Percentiles rank a stretch among this genome's conserved stretches.
These are phyloP conservation scores for Syrmaticus mikado DNA, from an alignment of 2,113 vertebrate species.

Conservation along the genomic window DNA sequence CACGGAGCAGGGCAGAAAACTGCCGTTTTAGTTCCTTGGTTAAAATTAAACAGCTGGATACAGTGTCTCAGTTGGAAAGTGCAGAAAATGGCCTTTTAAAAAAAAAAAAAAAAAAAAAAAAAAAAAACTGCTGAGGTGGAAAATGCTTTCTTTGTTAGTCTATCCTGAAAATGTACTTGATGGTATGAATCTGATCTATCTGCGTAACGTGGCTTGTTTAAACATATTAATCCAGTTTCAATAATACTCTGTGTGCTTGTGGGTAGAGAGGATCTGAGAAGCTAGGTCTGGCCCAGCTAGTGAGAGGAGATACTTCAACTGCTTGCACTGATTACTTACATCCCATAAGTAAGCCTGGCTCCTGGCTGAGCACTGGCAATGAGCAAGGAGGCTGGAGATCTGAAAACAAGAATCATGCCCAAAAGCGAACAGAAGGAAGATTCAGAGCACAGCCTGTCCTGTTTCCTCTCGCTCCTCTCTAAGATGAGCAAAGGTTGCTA, in stretches of 20 bases:
- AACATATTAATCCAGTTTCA: background rate
- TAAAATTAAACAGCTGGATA: background rate
- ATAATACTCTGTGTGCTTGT: background rate
- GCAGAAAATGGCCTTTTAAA: background rate
- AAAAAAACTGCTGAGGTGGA: background rate
- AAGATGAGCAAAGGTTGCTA: slow-evolving; percentile 30
- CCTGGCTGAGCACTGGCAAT: background rate
- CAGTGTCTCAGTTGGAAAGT: background rate
- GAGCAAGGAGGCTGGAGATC: background rate
- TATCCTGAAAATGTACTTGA: background rate
- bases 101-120: too few species aligned
- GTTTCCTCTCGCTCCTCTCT: background rate
- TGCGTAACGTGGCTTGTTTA: background rate
- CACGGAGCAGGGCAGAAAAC: background rate
- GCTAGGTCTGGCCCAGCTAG: background rate
- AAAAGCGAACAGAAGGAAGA: background rate
- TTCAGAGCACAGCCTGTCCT: background rate
- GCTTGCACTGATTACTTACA: background rate
- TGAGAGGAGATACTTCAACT: background rate
- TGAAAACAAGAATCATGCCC: background rate
- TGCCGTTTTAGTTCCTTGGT: background rate
- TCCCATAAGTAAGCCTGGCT: background rate
- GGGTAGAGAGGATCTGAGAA: background rate
- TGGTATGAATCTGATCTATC: background rate
- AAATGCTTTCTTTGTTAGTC: background rate